Evolutionary conservation across 2,888 invertebrate genomes (phyloP), one percentile per base, ranked within the genome.

Genomic region (Cryptocheilus praepositus): DNA sequence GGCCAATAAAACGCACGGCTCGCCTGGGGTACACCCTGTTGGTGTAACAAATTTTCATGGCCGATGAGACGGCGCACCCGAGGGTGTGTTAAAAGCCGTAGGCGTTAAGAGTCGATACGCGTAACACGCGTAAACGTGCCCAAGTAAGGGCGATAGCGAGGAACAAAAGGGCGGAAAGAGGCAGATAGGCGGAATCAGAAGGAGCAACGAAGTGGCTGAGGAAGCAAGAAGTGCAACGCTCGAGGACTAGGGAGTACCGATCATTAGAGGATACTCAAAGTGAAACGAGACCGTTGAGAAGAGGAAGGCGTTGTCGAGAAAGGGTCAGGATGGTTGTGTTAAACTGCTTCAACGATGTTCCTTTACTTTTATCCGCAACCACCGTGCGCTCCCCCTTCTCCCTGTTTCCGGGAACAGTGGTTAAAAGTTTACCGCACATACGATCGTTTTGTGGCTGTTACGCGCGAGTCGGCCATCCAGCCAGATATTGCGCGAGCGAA

Each of bases 21-120:
- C 25, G 25, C 25, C 22, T 18, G 16, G 55, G 16, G 53, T 43
- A 19, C 19, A 19, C 51, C 25, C 43, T 19, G 61, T n/a, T 22
- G 62, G 53, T 43, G 55, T 63, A 72, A 65, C 62, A 67, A 62
- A 73, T 67, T 70, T 67, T 67, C 63, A 56, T 64, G 69, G 69
- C 52, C 61, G 69, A 65, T 58, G 62, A 58, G 67, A 51, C 45
- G 62, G 60, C 65, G 60, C 58, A 61, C 52, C 63, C 54, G 61
- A 51, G 65, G 61, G 67, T 61, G 63, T 49, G 65, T 63, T 67
- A 61, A 68, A 73, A 53, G 67, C 28, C 45, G 51, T 56, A 21
- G 49, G 46, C 46, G 67, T 61, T 60, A 61, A 64, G 36, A 16
- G 55, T 36, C 55, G 55, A 56, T 46, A 18, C 52, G 52, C 21